Conservation (phyloP, 2,888 invertebrate genomes). For the Omphaloscelis lunosa region DNA sequence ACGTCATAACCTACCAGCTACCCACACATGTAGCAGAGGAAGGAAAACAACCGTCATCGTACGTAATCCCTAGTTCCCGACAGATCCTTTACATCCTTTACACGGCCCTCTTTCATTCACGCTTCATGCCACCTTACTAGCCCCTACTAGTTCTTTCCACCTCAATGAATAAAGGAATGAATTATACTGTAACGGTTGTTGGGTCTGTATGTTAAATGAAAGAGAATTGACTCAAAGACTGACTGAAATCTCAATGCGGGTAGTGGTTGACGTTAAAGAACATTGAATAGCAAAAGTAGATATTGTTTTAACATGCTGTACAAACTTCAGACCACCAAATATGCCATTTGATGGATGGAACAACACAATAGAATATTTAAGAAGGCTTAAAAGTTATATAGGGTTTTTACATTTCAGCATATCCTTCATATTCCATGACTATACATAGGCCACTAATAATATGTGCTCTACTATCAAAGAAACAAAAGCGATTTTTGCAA, state of each 20-base stretch:
- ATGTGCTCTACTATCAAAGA: not conserved
- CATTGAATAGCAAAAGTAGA: not conserved
- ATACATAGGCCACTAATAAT: too few species aligned
- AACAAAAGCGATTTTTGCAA: not conserved
- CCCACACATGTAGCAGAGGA: slow-evolving; percentile 26
- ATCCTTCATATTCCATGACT: too few species aligned
- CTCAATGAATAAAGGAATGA: slow-evolving; percentile 57
- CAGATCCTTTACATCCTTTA: slow-evolving; percentile 52
- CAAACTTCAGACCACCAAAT: not conserved
- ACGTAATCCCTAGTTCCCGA: slow-evolving; percentile 60
- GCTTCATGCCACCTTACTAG: slow-evolving; percentile 61
- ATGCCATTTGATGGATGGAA: not conserved
- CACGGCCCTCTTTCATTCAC: slow-evolving; percentile 50
- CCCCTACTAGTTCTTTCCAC: slow-evolving; percentile 57
- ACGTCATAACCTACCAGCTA: not conserved
- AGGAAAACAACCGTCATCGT: slow-evolving; percentile 45
- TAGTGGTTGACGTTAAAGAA: not conserved
- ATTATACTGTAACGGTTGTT: slow-evolving; percentile 38
- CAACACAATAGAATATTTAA: not conserved
- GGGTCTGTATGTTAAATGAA: slow-evolving; percentile 1
- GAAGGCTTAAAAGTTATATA: too few species aligned
- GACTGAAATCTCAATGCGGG: not conserved
- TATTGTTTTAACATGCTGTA: not conserved
- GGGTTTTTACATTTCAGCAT: too few species aligned
- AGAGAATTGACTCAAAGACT: not conserved